These are phyloP conservation scores for Ciconia nigra DNA, from an alignment of 2,797 vertebrate species.

Conservation along the genomic window DNA sequence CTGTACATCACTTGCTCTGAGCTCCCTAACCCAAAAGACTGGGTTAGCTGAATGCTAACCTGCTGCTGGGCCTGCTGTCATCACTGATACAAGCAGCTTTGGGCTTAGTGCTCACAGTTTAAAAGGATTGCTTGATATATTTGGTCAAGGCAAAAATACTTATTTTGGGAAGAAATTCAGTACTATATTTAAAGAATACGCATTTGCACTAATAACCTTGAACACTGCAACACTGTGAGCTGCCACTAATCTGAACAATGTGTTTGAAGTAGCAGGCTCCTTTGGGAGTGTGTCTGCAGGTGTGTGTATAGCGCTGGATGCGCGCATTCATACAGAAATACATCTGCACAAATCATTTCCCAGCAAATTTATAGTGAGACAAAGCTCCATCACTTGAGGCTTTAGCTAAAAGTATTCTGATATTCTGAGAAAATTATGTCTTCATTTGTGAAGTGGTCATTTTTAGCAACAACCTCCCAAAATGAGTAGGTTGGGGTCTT, in stretches of 20 bases:
- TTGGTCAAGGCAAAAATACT: background rate
- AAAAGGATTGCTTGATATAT: background rate
- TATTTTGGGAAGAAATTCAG: background rate
- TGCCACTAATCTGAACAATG: background rate
- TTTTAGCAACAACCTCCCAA: background rate
- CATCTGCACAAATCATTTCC: background rate
- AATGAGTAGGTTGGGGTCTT: background rate
- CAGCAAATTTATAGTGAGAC: background rate
- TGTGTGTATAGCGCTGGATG: background rate
- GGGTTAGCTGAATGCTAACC: background rate
- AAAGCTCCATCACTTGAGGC: background rate
- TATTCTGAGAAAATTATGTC: background rate
- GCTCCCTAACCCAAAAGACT: background rate
- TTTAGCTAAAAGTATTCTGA: background rate
- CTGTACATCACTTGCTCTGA: background rate
- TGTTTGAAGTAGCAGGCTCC: background rate
- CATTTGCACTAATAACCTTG: background rate
- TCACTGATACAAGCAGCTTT: background rate
- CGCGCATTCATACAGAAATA: background rate
- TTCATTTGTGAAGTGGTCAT: background rate
- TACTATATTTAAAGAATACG: background rate
- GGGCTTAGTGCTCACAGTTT: background rate
- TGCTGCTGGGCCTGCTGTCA: background rate
- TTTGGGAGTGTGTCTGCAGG: background rate
- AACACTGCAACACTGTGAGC: background rate